Evolutionary conservation across 2,888 invertebrate genomes (phyloP).

Genomic region (Cantharis rufa): DNA sequence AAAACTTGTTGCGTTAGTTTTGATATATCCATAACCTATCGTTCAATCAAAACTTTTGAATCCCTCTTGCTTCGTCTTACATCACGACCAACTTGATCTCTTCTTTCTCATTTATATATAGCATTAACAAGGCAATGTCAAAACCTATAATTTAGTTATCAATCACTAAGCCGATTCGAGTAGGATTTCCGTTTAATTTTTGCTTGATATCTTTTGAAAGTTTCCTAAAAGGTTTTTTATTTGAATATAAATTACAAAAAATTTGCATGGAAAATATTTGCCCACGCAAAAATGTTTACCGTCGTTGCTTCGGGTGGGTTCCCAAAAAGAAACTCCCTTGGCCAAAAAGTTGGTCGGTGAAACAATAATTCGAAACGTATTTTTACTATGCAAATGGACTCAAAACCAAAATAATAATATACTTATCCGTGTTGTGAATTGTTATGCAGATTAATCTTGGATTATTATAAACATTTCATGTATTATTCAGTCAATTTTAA

Average conservation of each 20-base stretch:
- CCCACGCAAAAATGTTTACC: not conserved
- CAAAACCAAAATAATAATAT: not conserved
- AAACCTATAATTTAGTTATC: not conserved
- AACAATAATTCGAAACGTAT: not conserved
- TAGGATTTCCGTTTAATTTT: not conserved
- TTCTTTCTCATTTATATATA: not conserved
- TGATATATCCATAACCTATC: not conserved
- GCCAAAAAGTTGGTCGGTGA: not conserved
- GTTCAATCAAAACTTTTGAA: not conserved
- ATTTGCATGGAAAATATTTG: not conserved
- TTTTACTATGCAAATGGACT: not conserved
- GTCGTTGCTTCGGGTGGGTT: not conserved
- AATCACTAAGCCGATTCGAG: not conserved
- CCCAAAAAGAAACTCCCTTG: not conserved
- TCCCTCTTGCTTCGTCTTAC: not conserved
- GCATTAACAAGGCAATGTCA: not conserved
- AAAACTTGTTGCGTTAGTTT: not conserved
- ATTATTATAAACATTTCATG: not conserved
- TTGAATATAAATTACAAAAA: not conserved
- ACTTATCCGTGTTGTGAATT: not conserved
- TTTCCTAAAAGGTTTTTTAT: not conserved
- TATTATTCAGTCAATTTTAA: not conserved
- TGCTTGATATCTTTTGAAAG: not conserved
- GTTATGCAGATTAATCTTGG: not conserved
- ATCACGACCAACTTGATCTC: not conserved